phyloP scores from a whole-genome alignment of 1,140 invertebrate genomes.

The Achatina immaculata region DNA sequence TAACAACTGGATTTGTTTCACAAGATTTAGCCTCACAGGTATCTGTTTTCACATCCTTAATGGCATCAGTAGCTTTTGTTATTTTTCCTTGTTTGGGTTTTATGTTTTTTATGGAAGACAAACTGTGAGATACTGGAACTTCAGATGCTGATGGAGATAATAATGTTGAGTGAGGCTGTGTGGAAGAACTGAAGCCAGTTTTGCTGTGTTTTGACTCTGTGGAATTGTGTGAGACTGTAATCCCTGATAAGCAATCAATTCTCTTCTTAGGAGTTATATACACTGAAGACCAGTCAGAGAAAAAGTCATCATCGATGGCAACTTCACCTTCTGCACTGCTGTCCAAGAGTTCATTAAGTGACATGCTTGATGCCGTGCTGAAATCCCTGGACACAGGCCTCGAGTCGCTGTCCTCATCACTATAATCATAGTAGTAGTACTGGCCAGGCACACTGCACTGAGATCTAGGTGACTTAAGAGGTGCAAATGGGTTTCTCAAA shows the following conservation, averaged over 20 bases:
- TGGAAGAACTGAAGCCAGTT: background rate
- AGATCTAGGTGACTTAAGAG: slow-evolving; percentile 25
- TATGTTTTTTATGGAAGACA: background rate
- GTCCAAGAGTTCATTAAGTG: slow-evolving; percentile 63
- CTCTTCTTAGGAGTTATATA: slow-evolving; percentile 41
- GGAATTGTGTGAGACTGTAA: slow-evolving; percentile 16
- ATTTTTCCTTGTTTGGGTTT: background rate
- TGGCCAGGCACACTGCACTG: slow-evolving; percentile 45
- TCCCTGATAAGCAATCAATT: slow-evolving; percentile 8
- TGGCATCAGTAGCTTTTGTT: background rate
- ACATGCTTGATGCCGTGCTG: slow-evolving; percentile 58
- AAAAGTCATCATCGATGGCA: slow-evolving; percentile 58
- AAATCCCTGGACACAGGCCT: slow-evolving; percentile 56
- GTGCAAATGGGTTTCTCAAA: slow-evolving; percentile 25
- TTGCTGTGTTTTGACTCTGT: slow-evolving; percentile 20
- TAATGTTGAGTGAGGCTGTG: slow-evolving; percentile 9
- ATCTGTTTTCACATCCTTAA: background rate
- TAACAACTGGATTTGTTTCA: background rate
- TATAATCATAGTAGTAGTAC: slow-evolving; percentile 67
- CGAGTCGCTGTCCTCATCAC: slow-evolving; percentile 64
- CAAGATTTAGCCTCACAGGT: background rate
- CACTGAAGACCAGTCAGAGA: slow-evolving; percentile 54
- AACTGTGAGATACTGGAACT: background rate
- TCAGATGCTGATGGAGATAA: slow-evolving; percentile 26
- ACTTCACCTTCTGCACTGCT: slow-evolving; percentile 55